These are phyloP conservation scores for Taenaris catops DNA, from an alignment of 2,888 invertebrate genomes.

Conservation along the genomic window DNA sequence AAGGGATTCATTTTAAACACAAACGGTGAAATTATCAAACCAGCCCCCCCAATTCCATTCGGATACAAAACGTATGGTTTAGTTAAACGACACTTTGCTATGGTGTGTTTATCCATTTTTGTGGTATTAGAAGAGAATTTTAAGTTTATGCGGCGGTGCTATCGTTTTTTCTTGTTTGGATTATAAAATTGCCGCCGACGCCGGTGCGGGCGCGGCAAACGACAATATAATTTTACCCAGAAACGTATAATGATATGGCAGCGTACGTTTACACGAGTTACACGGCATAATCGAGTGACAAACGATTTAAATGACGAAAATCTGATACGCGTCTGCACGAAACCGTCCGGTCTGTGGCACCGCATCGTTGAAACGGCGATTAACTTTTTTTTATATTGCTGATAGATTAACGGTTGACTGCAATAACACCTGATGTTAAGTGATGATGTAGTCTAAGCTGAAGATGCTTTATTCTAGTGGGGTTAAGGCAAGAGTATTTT, in stretches of 20 bases:
- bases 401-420: no score
- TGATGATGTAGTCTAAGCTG: no score
- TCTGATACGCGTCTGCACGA: constrained; percentile 28
- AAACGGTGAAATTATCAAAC: constrained; percentile 16
- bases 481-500: no score
- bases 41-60: constrained; percentile 17
- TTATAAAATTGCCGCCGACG: constrained; percentile 58
- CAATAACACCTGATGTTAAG: no score
- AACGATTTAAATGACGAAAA: constrained; percentile 66
- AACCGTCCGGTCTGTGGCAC: constrained; percentile 24
- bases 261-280: constrained; percentile 58
- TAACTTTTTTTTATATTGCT: constrained; percentile 3
- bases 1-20: no score
- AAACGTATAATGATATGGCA: constrained; percentile 63
- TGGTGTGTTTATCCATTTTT: constrained; percentile 64
- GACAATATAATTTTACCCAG: constrained; percentile 65
- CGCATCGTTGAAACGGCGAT: constrained; percentile 15
- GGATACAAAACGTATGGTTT: constrained; percentile 54
- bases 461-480: no score
- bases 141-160: no score
- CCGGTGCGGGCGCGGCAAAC: constrained; percentile 45
- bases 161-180: constrained; percentile 23
- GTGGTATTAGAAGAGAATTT: constrained; percentile 64
- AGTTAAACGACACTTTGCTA: constrained; percentile 78
- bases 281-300: constrained; percentile 72